A percentile compares a stretch with the other conserved stretches of the same genome.
phyloP scores from a whole-genome alignment of 2,797 vertebrate species.

The Oceanodroma leucorhoa region DNA sequence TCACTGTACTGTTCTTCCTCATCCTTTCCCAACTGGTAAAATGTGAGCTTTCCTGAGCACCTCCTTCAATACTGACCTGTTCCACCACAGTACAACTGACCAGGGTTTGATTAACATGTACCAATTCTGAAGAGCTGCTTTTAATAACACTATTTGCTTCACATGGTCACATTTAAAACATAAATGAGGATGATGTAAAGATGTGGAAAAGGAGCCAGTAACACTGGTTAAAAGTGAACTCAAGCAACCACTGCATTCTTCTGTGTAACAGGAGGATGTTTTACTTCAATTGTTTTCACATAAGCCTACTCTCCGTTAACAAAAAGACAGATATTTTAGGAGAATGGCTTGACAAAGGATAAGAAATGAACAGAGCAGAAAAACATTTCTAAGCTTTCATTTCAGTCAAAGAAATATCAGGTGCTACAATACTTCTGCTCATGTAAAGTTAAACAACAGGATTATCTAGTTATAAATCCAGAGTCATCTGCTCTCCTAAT shows the following conservation, averaged over 20 bases:
- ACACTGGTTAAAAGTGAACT: not conserved
- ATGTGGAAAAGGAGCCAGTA: not conserved
- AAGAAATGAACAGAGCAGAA: not conserved
- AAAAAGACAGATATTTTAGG: not conserved
- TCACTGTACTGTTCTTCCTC: not conserved
- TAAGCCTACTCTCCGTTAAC: not conserved
- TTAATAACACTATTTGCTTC: not conserved
- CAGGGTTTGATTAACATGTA: not conserved
- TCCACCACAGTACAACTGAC: not conserved
- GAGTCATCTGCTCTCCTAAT: not conserved
- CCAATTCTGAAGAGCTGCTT: not conserved
- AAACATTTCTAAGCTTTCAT: not conserved
- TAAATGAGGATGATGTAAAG: not conserved
- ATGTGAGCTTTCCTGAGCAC: not conserved
- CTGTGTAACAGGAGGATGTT: not conserved
- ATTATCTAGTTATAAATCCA: not conserved
- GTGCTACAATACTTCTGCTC: not conserved
- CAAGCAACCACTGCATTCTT: not conserved
- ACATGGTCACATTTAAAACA: not conserved
- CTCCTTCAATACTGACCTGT: not conserved
- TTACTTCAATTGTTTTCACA: not conserved
- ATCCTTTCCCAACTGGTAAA: not conserved
- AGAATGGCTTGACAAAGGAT: not conserved
- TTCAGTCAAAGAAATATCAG: not conserved
- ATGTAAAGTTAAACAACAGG: not conserved